Base-by-base conservation (phyloP, 2,888 invertebrate species). In the Orchesella flavescens region DNA sequence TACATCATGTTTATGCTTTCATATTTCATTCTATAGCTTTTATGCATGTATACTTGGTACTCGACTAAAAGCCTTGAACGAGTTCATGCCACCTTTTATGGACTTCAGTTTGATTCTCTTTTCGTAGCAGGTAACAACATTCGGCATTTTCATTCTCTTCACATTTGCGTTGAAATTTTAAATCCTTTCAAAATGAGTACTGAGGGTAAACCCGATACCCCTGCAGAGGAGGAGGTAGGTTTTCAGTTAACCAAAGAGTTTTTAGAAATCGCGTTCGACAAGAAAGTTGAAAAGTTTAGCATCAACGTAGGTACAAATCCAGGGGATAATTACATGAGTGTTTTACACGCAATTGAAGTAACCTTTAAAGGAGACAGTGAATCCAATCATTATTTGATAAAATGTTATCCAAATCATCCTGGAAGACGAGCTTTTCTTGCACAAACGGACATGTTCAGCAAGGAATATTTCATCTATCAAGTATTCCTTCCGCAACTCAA, bases 241-340 rank as follows among this genome's bases (percentile, higher is more conserved):
- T 74, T 81, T 49, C 68, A 73, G 1, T 66, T 81, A 17, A 81
- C 80, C 23, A 74, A 81, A 19, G 80, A 81, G 15, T 81, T 81
- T 74, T 17, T 81, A 13, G 80, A 81, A 23, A 17, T 59, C 19
- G 46, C 74, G 0, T 74, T 81, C 49, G 49, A 17, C 7, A 66
- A 46, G 21, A 49, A 81, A 57, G 80, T 81, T 21, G 80, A 74
- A n/a, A 66, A 24, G 13, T 81, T 81, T 19, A 59, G 15, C 0
- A 24, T 49, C 0, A 43, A 66, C 0, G 19, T 59, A 15, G 80
- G 80, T 1, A 81, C 80, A 1, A 81, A 81, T 49, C 80, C 80
- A 15, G 80, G 80, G 4, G 80, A 81, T 21, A 81, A 81, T 19
- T 81, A 81, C n/a, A 34, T 81, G 61, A 81, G 80, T n/a, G 59